phyloP scores from a whole-genome alignment of 2,113 vertebrate genomes.

The Ahaetulla prasina region DNA sequence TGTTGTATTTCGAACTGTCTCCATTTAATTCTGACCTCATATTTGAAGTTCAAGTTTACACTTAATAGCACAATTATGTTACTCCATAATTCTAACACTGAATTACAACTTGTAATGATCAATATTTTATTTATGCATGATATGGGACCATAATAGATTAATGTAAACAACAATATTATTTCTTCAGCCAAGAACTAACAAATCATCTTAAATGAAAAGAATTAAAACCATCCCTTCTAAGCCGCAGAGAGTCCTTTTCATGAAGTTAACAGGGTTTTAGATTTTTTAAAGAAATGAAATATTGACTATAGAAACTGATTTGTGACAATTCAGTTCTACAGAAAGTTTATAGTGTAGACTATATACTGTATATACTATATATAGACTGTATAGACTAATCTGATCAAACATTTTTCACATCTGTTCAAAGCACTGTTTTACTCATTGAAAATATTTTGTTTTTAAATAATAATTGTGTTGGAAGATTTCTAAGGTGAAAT shows the following conservation, averaged over 20 bases:
- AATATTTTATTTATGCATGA: conserved; percentile 82
- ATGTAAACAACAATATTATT: conserved; percentile 79
- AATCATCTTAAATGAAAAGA: conserved; percentile 73
- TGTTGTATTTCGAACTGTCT: conserved; percentile 73
- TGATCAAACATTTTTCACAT: conserved; percentile 9
- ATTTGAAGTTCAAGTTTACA: conserved; percentile 79
- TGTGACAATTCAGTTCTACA: conserved; percentile 53
- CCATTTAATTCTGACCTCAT: conserved; percentile 77
- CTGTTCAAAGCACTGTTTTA: conserved; percentile 38
- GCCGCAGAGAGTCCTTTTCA: conserved; percentile 61
- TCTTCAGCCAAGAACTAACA: conserved; percentile 72
- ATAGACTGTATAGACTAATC: too few relatives aligned
- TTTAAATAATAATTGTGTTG: conserved; percentile 43
- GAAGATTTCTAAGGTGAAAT: conserved; percentile 29
- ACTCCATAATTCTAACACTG: conserved; percentile 76
- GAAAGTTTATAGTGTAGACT: conserved; percentile 47
- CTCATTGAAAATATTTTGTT: conserved; percentile 30
- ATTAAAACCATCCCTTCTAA: conserved; percentile 68
- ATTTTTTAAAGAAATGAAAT: conserved; percentile 26
- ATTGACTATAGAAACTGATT: conserved; percentile 59
- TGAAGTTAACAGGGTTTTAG: conserved; percentile 64
- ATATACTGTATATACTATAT: too few relatives aligned
- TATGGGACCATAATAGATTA: conserved; percentile 74
- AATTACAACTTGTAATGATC: conserved; percentile 81
- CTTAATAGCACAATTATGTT: conserved; percentile 81